Evolutionary conservation across 2,888 invertebrate genomes (phyloP), one percentile per base, ranked within the genome.

Genomic region (Quadroppia sp.): DNA sequence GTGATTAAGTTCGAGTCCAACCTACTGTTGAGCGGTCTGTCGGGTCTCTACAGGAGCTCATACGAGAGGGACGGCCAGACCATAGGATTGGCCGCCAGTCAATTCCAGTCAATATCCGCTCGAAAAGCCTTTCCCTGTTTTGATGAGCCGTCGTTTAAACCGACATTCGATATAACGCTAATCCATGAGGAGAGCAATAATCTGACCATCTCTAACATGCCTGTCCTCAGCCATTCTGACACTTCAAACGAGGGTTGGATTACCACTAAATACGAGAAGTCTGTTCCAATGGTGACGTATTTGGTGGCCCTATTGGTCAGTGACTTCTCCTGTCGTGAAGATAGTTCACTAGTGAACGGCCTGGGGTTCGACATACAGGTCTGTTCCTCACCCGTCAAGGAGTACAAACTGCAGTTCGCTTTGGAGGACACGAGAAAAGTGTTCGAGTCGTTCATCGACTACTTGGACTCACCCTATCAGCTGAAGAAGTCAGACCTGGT

Each of bases 241-340:
- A 25, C 1, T 69, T 28, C 67, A 6, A 1, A 1, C 13, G 2
- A 15, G 6, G 67, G 67, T 1, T 67, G 36, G 67, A 64, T 88
- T 17, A 69, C 69, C 9, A 74, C 71, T 11, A 56, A 42, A 30
- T 74, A 70, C 28, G 53, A 70, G 15, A 15, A 32, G n/a, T 25
- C 56, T 1, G 89, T 90, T 78, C 91, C 91, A 82, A 94, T 94
- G 93, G 88, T 92, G 73, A 93, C 94, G 0, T 94, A 94, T 82
- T 84, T 94, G 9, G 89, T 93, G 78, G 91, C 93, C 0, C 87
- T 94, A 77, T 89, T 92, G 0, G 90, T 94, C 1, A 92, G 92
- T 80, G 90, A 94, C 77, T 89, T 88, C 82, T 88, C 82, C 81
- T 87, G 42, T 45, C 30, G 59, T 30, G 32, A 42, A 42, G 32